phyloP scores from a whole-genome alignment of 37 sponge, comb jelly and placozoan species.

The Amphimedon queenslandica region DNA sequence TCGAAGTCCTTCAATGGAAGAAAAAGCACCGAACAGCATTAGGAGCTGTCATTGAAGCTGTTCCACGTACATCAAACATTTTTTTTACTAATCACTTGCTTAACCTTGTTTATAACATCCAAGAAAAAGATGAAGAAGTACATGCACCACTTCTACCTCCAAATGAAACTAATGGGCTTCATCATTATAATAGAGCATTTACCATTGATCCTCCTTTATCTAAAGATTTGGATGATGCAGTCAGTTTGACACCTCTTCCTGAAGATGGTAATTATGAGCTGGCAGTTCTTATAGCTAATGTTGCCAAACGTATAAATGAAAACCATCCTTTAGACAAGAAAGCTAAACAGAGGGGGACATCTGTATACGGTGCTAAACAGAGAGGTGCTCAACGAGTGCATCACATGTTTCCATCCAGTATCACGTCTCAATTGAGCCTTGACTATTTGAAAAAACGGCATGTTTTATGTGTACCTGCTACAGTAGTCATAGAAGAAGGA shows the following conservation, averaged over 20 bases:
- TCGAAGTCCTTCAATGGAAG: constrained; percentile 31
- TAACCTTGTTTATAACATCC: constrained; percentile 14
- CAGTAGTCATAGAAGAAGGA: too few species aligned
- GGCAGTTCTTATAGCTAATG: constrained; percentile 56
- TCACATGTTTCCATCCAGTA: neutral
- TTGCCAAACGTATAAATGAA: constrained; percentile 11
- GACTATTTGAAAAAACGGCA: constrained; percentile 6
- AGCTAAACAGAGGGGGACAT: constrained; percentile 14
- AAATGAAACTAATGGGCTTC: too few species aligned
- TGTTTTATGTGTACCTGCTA: constrained; percentile 22
- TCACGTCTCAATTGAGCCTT: constrained; percentile 23
- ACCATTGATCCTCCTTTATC: constrained; percentile 70
- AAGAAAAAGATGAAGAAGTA: neutral
- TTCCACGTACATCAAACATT: constrained; percentile 27
- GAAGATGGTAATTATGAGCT: constrained; percentile 26
- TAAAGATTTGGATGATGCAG: constrained; percentile 57
- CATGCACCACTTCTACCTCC: too few species aligned
- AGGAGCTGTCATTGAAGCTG: constrained; percentile 38
- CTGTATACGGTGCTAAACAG: constrained; percentile 27
- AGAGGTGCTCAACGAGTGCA: too few species aligned
- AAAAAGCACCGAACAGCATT: constrained; percentile 24
- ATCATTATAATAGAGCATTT: too few species aligned
- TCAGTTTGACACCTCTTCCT: constrained; percentile 15
- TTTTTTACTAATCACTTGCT: constrained; percentile 45
- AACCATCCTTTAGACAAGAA: neutral